Evolutionary conservation across 2,797 vertebrate species (phyloP).

Genomic region (Lepilemur septentrionalis): DNA sequence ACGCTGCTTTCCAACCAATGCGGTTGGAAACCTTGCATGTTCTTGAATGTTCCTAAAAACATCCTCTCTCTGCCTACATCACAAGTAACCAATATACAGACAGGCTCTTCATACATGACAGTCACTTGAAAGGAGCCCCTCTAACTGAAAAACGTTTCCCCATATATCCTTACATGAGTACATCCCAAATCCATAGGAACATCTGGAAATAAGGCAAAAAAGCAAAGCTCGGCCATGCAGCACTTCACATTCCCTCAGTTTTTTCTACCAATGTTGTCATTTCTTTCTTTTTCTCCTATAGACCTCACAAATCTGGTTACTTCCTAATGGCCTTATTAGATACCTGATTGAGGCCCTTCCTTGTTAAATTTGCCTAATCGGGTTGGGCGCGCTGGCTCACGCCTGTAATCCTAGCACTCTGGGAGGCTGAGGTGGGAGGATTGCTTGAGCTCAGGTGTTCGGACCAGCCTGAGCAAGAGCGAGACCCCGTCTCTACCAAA

Average conservation of each 20-base stretch:
- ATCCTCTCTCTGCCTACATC: neutral
- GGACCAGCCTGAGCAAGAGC: too few relatives aligned
- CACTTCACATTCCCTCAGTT: neutral
- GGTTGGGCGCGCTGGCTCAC: too few relatives aligned
- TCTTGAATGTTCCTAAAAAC: neutral
- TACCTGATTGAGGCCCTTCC: neutral
- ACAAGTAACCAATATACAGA: neutral
- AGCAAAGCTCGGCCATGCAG: neutral
- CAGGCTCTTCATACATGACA: neutral
- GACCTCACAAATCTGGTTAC: neutral
- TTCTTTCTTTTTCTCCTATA: neutral
- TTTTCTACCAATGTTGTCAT: neutral
- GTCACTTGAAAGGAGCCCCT: neutral
- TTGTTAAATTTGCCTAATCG: neutral
- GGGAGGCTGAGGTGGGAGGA: too few relatives aligned
- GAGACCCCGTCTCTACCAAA: too few relatives aligned
- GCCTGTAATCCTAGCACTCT: too few relatives aligned
- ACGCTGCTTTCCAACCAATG: neutral
- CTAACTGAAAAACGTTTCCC: neutral
- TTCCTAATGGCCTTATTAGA: neutral
- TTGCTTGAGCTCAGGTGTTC: too few relatives aligned
- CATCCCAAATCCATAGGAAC: neutral
- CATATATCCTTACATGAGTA: neutral
- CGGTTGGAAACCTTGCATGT: neutral
- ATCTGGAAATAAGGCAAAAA: neutral